Evolutionary conservation across 2,797 vertebrate species (phyloP), one percentile per base, ranked within the genome.

Genomic region (Poecile montanus): DNA sequence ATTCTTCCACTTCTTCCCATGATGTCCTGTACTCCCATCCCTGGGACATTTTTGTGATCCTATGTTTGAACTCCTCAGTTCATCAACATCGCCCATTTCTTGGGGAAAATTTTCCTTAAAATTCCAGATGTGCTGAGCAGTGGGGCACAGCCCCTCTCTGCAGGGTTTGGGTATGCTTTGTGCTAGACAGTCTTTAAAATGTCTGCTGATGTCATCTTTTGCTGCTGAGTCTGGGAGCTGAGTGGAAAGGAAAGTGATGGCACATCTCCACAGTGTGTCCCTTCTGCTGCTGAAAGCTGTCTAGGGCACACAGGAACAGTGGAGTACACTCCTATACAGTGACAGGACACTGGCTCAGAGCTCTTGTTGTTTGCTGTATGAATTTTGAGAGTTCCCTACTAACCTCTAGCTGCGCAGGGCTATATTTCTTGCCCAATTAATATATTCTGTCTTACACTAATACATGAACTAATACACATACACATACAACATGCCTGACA

Each of bases 321-420:
- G 36, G 5, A 61, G 7, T 26, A 30, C 27, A 17, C 23, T 38
- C 1, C 1, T 13, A 4, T 20, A 48, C 1, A 1, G 13, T 22
- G 50, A n/a, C 30, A 78, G 0, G 1, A 47, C n/a, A 10, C 45
- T 42, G 44, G 11, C 21, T 78, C 56, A 85, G 44, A 26, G n/a
- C n/a, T 70, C 26, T 48, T 19, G 3, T 16, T 32, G 9, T 38
- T 71, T 56, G 19, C 13, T 25, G 7, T 34, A 15, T 29, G 17
- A 20, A n/a, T 71, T 86, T 61, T 53, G 36, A 80, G 80, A 71
- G 53, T 29, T 40, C 20, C 53, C 16, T n/a, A 18, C 16, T 26
- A 70, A 53, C 27, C 9, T 60, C 36, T 26, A n/a, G 7, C 30
- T 81, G 50, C 38, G 42, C 14, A 66, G 53, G 32, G 15, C 60